Evolutionary conservation across 2,113 vertebrate species (phyloP).

Genomic region (Gobius niger): DNA sequence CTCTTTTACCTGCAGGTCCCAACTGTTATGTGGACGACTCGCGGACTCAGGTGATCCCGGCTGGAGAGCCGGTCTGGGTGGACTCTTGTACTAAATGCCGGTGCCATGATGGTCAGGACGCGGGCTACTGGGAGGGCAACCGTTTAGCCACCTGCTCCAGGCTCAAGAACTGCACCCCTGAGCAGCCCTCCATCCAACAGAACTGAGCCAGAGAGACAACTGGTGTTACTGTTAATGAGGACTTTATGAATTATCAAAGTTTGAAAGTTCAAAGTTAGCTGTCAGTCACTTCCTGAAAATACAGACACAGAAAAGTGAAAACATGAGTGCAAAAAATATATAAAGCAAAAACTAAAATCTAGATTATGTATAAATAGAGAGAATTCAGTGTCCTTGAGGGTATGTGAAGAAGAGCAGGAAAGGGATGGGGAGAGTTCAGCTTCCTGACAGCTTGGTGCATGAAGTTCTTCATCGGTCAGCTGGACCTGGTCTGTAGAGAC

Average conservation of each 20-base stretch:
- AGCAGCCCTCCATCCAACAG: conserved; percentile 36
- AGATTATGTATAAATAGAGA: too few relatives aligned
- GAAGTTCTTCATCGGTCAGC: too few relatives aligned
- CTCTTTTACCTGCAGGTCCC: conserved; percentile 69
- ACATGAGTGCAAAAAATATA: background rate
- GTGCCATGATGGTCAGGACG: conserved; percentile 82
- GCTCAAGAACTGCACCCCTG: conserved; percentile 70
- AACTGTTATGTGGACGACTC: conserved; percentile 80
- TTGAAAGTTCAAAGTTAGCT: too few relatives aligned
- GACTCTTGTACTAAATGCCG: conserved; percentile 82
- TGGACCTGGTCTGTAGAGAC: too few relatives aligned
- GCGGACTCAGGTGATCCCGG: conserved; percentile 75
- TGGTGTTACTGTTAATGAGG: background rate
- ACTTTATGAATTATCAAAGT: background rate
- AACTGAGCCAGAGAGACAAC: conserved; percentile 39
- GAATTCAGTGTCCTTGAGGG: too few relatives aligned
- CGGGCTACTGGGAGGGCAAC: conserved; percentile 85
- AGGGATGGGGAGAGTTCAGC: too few relatives aligned
- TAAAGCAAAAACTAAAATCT: too few relatives aligned
- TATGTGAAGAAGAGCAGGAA: too few relatives aligned
- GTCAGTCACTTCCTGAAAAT: too few relatives aligned
- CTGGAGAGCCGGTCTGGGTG: conserved; percentile 78
- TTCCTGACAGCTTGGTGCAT: too few relatives aligned
- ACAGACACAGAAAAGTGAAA: background rate
- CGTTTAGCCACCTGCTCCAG: conserved; percentile 79